Conservation (phyloP, 2,888 invertebrate genomes). For the Yponomeuta sedellus region DNA sequence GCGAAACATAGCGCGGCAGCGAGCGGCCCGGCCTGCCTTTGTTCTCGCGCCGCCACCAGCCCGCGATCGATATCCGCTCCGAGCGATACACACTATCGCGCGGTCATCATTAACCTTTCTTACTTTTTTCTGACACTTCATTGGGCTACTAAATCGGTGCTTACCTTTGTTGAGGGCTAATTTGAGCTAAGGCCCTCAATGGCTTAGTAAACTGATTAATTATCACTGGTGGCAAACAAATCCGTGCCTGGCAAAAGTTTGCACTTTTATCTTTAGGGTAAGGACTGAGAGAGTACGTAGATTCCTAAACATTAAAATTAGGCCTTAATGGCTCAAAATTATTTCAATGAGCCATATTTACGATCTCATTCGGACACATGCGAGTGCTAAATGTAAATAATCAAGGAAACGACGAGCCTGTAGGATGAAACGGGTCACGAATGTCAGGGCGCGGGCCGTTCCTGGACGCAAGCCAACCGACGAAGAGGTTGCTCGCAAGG, state of each 20-base stretch:
- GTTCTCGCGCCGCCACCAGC: slow-evolving; percentile 41
- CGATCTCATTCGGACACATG: neutral
- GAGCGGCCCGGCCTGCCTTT: slow-evolving; percentile 39
- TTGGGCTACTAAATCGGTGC: slow-evolving; percentile 2
- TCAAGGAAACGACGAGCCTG: neutral
- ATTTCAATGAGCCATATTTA: neutral
- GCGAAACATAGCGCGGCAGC: slow-evolving; percentile 8
- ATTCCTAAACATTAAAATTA: no score
- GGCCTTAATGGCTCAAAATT: no score
- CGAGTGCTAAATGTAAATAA: slow-evolving; percentile 2
- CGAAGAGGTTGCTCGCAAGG: slow-evolving; percentile 18
- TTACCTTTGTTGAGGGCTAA: neutral
- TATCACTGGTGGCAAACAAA: neutral
- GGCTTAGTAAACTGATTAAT: neutral
- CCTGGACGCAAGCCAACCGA: slow-evolving; percentile 28
- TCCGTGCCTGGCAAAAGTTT: neutral
- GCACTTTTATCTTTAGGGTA: neutral
- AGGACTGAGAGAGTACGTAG: no score
- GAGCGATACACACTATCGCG: slow-evolving; percentile 28
- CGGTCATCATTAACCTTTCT: slow-evolving; percentile 23
- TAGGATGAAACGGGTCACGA: slow-evolving; percentile 20
- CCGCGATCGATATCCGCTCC: slow-evolving; percentile 47
- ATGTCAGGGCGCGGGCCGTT: slow-evolving; percentile 20
- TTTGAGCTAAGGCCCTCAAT: neutral
- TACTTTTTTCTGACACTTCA: neutral